A percentile compares a stretch with the other conserved stretches of the same genome.
phyloP scores from a whole-genome alignment of 2,888 invertebrate genomes.

The Agonum fuliginosum region DNA sequence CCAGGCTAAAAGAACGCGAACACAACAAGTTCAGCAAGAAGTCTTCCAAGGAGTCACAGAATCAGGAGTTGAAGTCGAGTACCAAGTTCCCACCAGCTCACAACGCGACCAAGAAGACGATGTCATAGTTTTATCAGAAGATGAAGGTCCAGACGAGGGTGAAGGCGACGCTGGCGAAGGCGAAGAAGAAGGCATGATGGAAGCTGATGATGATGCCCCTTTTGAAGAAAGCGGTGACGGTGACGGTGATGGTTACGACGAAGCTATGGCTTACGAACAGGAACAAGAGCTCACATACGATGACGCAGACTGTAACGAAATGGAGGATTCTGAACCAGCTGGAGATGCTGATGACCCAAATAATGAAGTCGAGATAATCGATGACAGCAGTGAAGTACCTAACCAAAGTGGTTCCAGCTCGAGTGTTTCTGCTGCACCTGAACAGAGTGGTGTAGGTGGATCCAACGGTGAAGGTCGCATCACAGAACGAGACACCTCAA shows the following conservation, averaged over 20 bases:
- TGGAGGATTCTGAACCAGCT: conserved; percentile 70
- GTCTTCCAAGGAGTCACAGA: conserved; percentile 75
- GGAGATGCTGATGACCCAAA: conserved; percentile 76
- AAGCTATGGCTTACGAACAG: conserved; percentile 70
- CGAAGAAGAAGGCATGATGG: conserved; percentile 76
- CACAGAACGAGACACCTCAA: conserved; percentile 62
- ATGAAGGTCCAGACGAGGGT: conserved; percentile 78
- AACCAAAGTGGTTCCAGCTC: conserved; percentile 74
- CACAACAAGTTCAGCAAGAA: conserved; percentile 69
- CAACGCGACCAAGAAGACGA: conserved; percentile 91
- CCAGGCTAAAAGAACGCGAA: conserved; percentile 74
- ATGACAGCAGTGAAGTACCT: conserved; percentile 80
- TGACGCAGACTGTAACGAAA: conserved; percentile 76
- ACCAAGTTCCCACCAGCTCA: conserved; percentile 90
- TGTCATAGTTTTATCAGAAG: conserved; percentile 87
- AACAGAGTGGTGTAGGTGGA: conserved; percentile 69
- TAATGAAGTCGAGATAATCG: conserved; percentile 79
- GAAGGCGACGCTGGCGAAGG: conserved; percentile 73
- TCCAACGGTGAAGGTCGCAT: conserved; percentile 73
- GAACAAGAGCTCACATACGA: conserved; percentile 75
- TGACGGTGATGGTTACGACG: conserved; percentile 77
- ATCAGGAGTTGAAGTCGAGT: conserved; percentile 82
- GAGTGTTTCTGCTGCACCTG: conserved; percentile 47
- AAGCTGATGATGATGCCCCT: conserved; percentile 74
- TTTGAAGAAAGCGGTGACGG: conserved; percentile 74